Evolutionary conservation across 2,888 invertebrate genomes (phyloP), one percentile per base, ranked within the genome.

Genomic region (Nemotelus pantherinus): DNA sequence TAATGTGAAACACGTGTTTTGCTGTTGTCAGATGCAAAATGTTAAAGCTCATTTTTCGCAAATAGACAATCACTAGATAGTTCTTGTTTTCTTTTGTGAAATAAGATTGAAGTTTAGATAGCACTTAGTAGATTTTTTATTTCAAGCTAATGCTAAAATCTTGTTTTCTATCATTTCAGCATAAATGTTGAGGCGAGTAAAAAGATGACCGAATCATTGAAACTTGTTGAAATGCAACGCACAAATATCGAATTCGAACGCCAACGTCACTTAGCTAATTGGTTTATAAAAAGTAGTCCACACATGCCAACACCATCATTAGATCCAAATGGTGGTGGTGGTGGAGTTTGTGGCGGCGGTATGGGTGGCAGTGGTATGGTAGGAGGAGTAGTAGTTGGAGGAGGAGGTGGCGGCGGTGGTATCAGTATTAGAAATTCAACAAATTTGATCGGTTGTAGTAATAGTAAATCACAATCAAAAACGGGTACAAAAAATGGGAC

Each of bases 231-330:
- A 85, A 87, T 87, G 86, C 87, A 87, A 83, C 85, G 87, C 82
- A 85, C 85, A 80, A 87, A 86, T 83, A 86, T 87, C 82, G 87
- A 87, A 81, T 86, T 86, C 80, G 87, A 87, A 83, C 85, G 87
- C 83, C 87, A 87, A 83, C 85, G 87, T 82, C 87, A 87, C 84
- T 83, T 87, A 83, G 86, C 87, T 81, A 87, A 87, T 85, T 87
- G 87, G 87, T 85, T 87, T 80, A 85, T 87, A 78, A 87, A 87
- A 82, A 87, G 86, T 81, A 86, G 87, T 82, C 86, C 86, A 78
- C 87, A 87, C 82, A 87, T 87, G 87, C 86, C 86, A 80, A 84
- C 85, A 77, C 68, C 79, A 77, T 75, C 80, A 65, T 71, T 79
- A 70, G 72, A 76, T 76, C 65, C 79, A 63, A 76, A 78, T 78